These are phyloP conservation scores for Cyphomyrus discorhynchus DNA, from an alignment of 2,113 vertebrate genomes.

Conservation along the genomic window DNA sequence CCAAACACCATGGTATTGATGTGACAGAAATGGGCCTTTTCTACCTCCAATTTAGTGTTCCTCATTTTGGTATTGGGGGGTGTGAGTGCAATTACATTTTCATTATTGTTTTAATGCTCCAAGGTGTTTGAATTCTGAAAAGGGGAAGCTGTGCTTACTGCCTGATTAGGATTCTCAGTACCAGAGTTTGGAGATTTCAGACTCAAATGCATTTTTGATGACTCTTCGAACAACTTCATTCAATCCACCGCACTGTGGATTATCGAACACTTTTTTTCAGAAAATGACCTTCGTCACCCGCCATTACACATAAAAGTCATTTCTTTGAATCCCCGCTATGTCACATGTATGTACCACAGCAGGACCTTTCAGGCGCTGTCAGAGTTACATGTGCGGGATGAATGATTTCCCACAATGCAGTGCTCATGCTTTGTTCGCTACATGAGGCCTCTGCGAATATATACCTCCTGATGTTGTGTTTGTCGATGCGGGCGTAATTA, in stretches of 20 bases:
- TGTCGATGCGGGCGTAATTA: conserved; percentile 8
- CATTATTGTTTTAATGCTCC: neutral
- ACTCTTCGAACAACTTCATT: neutral
- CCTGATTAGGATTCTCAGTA: neutral
- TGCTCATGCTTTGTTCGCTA: neutral
- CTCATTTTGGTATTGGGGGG: neutral
- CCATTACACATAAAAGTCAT: neutral
- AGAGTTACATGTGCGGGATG: neutral
- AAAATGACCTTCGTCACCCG: neutral
- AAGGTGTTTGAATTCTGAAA: neutral
- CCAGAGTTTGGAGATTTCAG: neutral
- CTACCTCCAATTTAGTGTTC: neutral
- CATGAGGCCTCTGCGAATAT: neutral
- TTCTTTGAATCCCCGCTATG: neutral
- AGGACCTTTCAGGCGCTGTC: neutral
- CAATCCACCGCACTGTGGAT: neutral
- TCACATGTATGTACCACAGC: neutral
- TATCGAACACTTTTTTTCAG: neutral
- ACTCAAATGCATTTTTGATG: neutral
- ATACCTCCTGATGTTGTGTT: neutral
- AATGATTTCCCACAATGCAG: neutral
- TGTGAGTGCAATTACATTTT: neutral
- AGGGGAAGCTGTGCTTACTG: neutral
- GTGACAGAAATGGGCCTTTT: neutral
- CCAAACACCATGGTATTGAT: neutral